Percentiles rank a stretch among this genome's conserved stretches.
These are phyloP conservation scores for Poeciliopsis prolifica DNA, from an alignment of 2,113 vertebrate genomes.

Conservation along the genomic window DNA sequence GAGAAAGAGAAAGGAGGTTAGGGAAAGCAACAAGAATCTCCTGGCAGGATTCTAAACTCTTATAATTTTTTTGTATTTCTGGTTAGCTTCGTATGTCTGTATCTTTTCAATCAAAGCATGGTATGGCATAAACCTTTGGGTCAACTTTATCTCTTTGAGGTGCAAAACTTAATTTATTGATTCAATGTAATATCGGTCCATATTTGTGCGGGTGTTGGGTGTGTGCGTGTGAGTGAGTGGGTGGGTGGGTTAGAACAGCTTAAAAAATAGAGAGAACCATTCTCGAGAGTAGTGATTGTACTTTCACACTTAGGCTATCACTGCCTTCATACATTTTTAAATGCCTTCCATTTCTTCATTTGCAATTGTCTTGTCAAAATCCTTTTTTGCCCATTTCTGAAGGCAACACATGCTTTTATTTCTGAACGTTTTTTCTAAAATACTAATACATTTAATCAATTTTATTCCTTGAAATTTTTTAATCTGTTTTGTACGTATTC, in stretches of 20 bases:
- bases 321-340: not conserved
- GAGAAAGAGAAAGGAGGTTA: too few relatives aligned
- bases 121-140: too few relatives aligned
- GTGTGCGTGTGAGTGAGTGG: not conserved
- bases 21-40: too few relatives aligned
- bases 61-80: too few relatives aligned
- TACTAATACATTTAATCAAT: not conserved
- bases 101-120: too few relatives aligned
- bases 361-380: conserved; percentile 3
- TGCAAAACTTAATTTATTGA: not conserved
- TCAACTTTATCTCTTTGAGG: not conserved
- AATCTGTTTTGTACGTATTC: not conserved
- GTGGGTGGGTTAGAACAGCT: not conserved
- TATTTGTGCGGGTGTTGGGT: not conserved
- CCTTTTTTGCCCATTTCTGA: not conserved
- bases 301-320: conserved; percentile 3
- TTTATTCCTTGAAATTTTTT: not conserved
- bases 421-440: not conserved
- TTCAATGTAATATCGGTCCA: not conserved
- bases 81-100: too few relatives aligned
- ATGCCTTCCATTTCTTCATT: not conserved
- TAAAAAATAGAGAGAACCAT: not conserved
- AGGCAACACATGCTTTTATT: not conserved
- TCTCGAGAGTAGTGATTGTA: not conserved
- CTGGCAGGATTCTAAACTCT: too few relatives aligned